Conservation (phyloP, 2,797 vertebrate species). For the Darevskia mixta region DNA sequence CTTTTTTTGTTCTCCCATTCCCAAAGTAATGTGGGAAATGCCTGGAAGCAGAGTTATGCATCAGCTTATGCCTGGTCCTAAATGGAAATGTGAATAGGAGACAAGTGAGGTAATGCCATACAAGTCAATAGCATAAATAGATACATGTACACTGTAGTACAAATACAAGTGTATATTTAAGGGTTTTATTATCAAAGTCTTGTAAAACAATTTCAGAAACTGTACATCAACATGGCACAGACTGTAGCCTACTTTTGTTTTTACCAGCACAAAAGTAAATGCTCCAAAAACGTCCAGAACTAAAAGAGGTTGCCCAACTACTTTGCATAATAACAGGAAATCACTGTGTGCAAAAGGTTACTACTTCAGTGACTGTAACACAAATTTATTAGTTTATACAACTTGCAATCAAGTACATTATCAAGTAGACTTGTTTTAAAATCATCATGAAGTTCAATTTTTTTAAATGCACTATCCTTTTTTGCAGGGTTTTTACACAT, state of each 20-base stretch:
- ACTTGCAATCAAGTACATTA: slow-evolving; percentile 81
- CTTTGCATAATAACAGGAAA: slow-evolving; percentile 76
- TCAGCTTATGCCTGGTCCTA: not conserved
- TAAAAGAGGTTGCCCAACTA: slow-evolving; percentile 78
- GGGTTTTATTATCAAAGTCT: slow-evolving; percentile 94
- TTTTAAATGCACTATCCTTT: slow-evolving; percentile 79
- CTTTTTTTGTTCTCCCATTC: not conserved
- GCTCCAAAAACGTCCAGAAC: slow-evolving; percentile 74
- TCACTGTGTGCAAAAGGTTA: slow-evolving; percentile 77
- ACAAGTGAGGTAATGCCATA: slow-evolving; percentile 48
- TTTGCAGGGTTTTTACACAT: slow-evolving; percentile 48
- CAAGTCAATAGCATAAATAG: slow-evolving; percentile 65
- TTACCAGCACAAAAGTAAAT: slow-evolving; percentile 81
- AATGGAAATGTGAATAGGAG: not conserved
- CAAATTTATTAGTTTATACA: slow-evolving; percentile 78
- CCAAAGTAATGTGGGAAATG: fast-evolving
- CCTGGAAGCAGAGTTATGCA: not conserved
- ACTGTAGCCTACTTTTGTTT: slow-evolving; percentile 82
- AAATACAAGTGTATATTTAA: slow-evolving; percentile 76
- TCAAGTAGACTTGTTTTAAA: slow-evolving; percentile 78
- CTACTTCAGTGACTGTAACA: slow-evolving; percentile 80
- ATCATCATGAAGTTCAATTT: slow-evolving; percentile 72
- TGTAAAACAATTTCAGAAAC: slow-evolving; percentile 93
- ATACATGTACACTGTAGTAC: slow-evolving; percentile 64
- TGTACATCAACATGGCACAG: slow-evolving; percentile 88